Percentiles rank a stretch among this genome's conserved stretches.
phyloP scores from a whole-genome alignment of 2,797 vertebrate species.

The Sebastes reedi region DNA sequence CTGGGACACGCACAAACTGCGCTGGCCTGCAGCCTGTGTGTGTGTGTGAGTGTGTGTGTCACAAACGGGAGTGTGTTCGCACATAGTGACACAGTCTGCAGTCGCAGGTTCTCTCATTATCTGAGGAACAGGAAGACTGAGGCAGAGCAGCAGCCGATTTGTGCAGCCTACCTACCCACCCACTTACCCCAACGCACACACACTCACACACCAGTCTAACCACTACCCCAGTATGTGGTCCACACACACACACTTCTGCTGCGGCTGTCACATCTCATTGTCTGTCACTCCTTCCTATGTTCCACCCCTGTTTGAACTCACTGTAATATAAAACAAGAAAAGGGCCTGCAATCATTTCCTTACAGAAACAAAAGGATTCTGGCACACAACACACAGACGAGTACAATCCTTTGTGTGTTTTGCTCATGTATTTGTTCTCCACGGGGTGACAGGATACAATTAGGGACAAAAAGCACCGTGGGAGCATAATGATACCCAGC shows the following conservation, averaged over 20 bases:
- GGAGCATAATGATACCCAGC: constrained; percentile 81
- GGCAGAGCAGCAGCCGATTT: constrained; percentile 35
- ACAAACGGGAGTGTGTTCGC: constrained; percentile 6
- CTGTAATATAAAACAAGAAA: constrained; percentile 51
- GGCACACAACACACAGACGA: constrained; percentile 42
- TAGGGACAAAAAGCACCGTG: constrained; percentile 80
- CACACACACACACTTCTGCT: constrained; percentile 4
- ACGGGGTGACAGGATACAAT: constrained; percentile 81
- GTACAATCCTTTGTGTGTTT: constrained; percentile 53
- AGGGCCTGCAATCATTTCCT: constrained; percentile 54
- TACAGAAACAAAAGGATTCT: constrained; percentile 57
- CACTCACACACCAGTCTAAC: constrained; percentile 22
- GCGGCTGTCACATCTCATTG: constrained; percentile 54
- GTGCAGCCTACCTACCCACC: constrained; percentile 25
- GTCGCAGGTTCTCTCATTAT: constrained; percentile 62
- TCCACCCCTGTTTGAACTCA: constrained; percentile 53
- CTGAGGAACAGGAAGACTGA: constrained; percentile 38
- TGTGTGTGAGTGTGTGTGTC: not conserved
- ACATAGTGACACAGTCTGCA: constrained; percentile 27
- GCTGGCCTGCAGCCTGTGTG: constrained; percentile 45
- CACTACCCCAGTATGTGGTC: constrained; percentile 34
- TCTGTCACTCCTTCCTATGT: constrained; percentile 46
- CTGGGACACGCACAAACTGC: constrained; percentile 32
- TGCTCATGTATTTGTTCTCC: constrained; percentile 62
- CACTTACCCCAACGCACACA: constrained; percentile 22